Conservation (phyloP, 2,113 vertebrate species). For the Dicaeum eximium region DNA sequence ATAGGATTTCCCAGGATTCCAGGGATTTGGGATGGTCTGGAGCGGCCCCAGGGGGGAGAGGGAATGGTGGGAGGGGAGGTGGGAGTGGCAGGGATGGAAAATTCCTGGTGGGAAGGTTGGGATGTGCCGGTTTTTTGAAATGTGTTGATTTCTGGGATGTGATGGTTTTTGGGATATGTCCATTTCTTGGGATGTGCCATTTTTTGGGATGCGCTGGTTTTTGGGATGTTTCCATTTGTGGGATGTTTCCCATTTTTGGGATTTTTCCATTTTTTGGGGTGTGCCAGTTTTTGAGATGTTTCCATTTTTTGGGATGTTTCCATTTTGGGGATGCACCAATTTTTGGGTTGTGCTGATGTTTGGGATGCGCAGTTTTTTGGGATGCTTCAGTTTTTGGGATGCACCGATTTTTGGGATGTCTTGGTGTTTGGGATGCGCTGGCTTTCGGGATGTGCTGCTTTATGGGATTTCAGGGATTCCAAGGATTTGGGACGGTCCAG, state of each 20-base stretch:
- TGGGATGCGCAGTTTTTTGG: neutral
- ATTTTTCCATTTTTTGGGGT: too few species aligned
- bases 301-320: neutral
- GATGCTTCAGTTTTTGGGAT: neutral
- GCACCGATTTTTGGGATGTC: fast-evolving
- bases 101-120: neutral
- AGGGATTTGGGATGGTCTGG: fast-evolving
- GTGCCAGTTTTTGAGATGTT: neutral
- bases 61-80: neutral
- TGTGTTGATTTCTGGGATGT: neutral
- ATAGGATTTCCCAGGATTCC: too few species aligned
- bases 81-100: neutral
- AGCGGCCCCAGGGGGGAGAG: neutral
- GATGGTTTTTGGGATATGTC: too few species aligned
- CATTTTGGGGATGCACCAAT: too few species aligned
- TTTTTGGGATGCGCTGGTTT: fast-evolving
- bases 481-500: too few species aligned
- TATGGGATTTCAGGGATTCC: too few species aligned
- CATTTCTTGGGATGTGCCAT: neutral
- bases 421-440: too few species aligned
- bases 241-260: too few species aligned
- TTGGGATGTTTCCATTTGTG: neutral
- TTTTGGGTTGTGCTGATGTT: neutral
- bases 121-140: neutral
- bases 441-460: neutral